Percentiles rank a stretch among this genome's conserved stretches.
phyloP scores from a whole-genome alignment of 2,797 vertebrate genomes.

The Bryconaethiops microstoma region DNA sequence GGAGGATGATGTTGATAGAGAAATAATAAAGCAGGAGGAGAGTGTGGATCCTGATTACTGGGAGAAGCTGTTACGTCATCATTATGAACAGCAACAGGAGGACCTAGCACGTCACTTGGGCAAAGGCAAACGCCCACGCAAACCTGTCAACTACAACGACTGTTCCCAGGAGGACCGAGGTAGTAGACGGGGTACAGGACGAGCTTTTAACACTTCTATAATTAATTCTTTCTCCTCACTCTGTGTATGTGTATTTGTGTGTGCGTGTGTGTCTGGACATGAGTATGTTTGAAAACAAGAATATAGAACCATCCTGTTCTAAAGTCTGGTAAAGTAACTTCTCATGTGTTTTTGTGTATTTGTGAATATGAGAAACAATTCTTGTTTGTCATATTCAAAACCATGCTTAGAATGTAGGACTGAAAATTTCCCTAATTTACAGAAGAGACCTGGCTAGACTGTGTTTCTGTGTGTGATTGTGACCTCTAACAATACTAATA shows the following conservation, averaged over 20 bases:
- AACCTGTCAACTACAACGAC: slow-evolving; percentile 99
- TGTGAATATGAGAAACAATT: background rate
- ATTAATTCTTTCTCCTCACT: slow-evolving; percentile 59
- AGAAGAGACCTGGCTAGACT: background rate
- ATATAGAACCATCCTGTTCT: slow-evolving; percentile 1
- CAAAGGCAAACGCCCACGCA: slow-evolving; percentile 98
- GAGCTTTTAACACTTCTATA: slow-evolving; percentile 65
- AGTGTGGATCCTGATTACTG: slow-evolving; percentile 98
- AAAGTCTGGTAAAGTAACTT: background rate
- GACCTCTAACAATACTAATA: background rate
- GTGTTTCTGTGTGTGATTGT: slow-evolving; percentile 16
- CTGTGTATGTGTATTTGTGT: slow-evolving; percentile 44
- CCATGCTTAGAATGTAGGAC: background rate
- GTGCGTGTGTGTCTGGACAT: slow-evolving; percentile 30
- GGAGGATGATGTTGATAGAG: slow-evolving; percentile 96
- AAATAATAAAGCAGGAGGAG: slow-evolving; percentile 98
- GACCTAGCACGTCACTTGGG: slow-evolving; percentile 96
- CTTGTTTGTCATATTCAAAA: no score
- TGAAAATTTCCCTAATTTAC: background rate
- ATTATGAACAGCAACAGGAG: slow-evolving; percentile 98
- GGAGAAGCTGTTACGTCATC: slow-evolving; percentile 97
- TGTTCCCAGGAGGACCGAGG: slow-evolving; percentile 98
- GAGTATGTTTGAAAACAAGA: background rate
- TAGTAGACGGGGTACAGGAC: slow-evolving; percentile 86
- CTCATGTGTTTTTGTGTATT: background rate